A percentile compares a stretch with the other conserved stretches of the same genome.
These are phyloP conservation scores for Drosophila infuscata DNA, from an alignment of 2,888 invertebrate species.

Conservation along the genomic window DNA sequence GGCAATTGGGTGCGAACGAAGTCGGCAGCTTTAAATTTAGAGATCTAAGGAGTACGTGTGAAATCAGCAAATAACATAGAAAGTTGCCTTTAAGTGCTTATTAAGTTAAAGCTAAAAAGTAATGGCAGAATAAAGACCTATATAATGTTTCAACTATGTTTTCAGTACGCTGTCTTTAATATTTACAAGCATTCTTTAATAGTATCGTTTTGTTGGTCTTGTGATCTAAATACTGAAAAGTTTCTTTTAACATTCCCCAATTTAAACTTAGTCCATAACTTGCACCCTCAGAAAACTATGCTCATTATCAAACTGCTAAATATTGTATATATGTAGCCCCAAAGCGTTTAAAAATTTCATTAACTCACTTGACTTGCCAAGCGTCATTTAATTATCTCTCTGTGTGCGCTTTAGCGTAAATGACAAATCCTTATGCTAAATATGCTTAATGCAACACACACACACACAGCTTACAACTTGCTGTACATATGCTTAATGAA, in stretches of 20 bases:
- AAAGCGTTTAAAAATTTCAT: constrained; percentile 76
- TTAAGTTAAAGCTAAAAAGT: background rate
- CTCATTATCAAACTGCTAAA: constrained; percentile 33
- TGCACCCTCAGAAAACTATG: constrained; percentile 10
- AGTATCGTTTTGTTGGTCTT: background rate
- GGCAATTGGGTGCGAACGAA: constrained; percentile 52
- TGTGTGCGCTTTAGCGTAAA: constrained; percentile 71
- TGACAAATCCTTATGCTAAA: constrained; percentile 83
- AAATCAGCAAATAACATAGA: background rate
- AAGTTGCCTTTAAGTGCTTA: background rate
- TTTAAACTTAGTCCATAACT: background rate
- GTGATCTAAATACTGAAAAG: background rate
- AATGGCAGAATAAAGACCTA: background rate
- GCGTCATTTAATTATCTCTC: constrained; percentile 81
- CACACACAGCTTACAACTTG: constrained; percentile 69
- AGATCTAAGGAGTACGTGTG: background rate
- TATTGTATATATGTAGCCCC: constrained; percentile 38
- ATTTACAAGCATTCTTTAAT: background rate
- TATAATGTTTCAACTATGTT: background rate
- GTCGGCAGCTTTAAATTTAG: constrained; percentile 45
- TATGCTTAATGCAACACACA: constrained; percentile 78
- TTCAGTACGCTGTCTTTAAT: background rate
- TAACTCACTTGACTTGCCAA: constrained; percentile 70
- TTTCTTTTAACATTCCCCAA: background rate
- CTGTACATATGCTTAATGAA: constrained; percentile 83